phyloP scores from a whole-genome alignment of 37 sponge, comb jelly and placozoan genomes.

The Hormiphora californensis region DNA sequence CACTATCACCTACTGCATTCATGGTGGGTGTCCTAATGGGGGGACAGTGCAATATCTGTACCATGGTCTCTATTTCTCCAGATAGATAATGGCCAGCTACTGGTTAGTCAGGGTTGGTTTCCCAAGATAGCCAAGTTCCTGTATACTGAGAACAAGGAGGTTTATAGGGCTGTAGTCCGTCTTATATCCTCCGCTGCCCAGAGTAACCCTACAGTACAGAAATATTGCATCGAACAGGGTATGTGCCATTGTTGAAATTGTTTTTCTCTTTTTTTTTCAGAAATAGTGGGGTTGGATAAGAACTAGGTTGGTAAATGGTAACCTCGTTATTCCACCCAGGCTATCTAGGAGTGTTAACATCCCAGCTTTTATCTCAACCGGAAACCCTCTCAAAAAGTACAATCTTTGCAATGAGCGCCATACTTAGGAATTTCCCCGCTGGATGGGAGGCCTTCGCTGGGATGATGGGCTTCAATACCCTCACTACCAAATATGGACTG shows the following conservation, averaged over 20 bases:
- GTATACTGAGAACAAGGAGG: neutral
- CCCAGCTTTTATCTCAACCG: neutral
- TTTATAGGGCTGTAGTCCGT: neutral
- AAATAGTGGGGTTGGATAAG: too few species aligned
- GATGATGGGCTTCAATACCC: neutral
- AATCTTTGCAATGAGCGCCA: neutral
- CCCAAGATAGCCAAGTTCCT: neutral
- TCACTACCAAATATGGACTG: neutral
- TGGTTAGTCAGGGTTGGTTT: conserved; percentile 34
- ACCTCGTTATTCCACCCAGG: too few species aligned
- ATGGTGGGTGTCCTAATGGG: too few species aligned
- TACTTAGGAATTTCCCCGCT: conserved; percentile 2
- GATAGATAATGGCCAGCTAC: conserved; percentile 10
- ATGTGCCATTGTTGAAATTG: too few species aligned
- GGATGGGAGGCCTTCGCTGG: neutral
- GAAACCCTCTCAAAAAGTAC: neutral
- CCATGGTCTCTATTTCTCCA: neutral
- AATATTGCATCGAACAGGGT: conserved; percentile 19
- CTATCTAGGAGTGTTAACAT: neutral
- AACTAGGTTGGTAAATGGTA: too few species aligned
- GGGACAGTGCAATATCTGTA: too few species aligned
- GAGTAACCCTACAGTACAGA: conserved; percentile 32
- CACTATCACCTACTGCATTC: too few species aligned
- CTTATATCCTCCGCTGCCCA: conserved; percentile 38
- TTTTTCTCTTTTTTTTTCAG: too few species aligned